Conservation (phyloP, 2,797 vertebrate genomes). For the Acanthurus lineatus region DNA sequence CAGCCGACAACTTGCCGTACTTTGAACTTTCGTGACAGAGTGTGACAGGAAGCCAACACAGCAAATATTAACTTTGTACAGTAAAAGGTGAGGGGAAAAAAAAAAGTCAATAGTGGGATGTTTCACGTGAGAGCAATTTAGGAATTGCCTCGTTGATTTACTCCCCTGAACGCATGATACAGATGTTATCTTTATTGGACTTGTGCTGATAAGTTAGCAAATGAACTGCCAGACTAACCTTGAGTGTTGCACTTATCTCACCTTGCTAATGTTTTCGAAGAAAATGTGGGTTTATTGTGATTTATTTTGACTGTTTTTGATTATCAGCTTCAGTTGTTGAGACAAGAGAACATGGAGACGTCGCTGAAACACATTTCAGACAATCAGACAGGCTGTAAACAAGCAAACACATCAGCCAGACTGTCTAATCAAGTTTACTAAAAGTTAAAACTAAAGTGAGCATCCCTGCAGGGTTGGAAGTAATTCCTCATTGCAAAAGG, state of each 20-base stretch:
- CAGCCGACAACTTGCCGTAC: not conserved
- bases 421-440: not conserved
- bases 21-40: slow-evolving; percentile 25
- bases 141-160: slow-evolving; percentile 20
- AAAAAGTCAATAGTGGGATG: not conserved
- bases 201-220: slow-evolving; percentile 49
- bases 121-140: slow-evolving; percentile 34
- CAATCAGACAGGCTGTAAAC: not conserved
- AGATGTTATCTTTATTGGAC: slow-evolving; percentile 57
- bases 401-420: not conserved
- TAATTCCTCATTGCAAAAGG: not conserved
- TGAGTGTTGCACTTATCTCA: slow-evolving; percentile 26
- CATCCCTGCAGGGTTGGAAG: too few species aligned
- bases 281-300: not conserved
- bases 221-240: slow-evolving; percentile 47
- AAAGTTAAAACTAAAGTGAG: not conserved
- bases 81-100: slow-evolving; percentile 13
- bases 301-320: not conserved
- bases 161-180: slow-evolving; percentile 8
- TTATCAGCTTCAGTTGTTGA: not conserved
- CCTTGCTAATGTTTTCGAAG: not conserved
- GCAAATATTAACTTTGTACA: slow-evolving; percentile 26
- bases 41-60: not conserved
- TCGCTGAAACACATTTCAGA: not conserved
- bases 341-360: not conserved